Evolutionary conservation across 2,797 vertebrate species (phyloP).

Genomic region (Paguma larvata): DNA sequence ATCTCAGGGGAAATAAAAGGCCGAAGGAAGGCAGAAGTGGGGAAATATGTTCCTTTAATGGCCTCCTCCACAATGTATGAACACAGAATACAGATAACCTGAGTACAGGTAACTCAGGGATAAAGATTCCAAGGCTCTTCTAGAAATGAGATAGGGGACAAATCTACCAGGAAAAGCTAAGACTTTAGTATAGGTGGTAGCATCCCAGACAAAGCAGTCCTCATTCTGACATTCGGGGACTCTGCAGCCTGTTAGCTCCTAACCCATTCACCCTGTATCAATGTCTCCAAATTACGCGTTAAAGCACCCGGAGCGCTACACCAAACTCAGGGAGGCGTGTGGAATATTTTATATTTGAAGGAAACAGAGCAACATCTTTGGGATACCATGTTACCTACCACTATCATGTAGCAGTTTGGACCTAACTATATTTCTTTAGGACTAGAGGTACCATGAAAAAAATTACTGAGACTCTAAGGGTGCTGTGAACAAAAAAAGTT

Average conservation of each 20-base stretch:
- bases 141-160: neutral
- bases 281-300: conserved; percentile 8
- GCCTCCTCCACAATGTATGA: neutral
- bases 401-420: neutral
- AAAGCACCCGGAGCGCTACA: neutral
- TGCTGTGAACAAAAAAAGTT: neutral
- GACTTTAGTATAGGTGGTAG: neutral
- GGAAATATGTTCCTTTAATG: neutral
- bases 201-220: neutral
- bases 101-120: neutral
- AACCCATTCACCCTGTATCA: neutral
- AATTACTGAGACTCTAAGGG: neutral
- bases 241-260: neutral
- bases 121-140: conserved; percentile 31
- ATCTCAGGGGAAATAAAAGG: conserved; percentile 9
- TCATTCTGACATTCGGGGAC: neutral
- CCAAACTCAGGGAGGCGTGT: neutral
- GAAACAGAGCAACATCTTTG: neutral
- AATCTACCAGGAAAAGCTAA: conserved; percentile 14
- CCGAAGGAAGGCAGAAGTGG: neutral
- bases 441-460: conserved; percentile 6
- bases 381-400: neutral
- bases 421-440: neutral
- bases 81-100: neutral
- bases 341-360: neutral